Conservation (phyloP, 2,888 invertebrate species). For the Andrena fulva region DNA sequence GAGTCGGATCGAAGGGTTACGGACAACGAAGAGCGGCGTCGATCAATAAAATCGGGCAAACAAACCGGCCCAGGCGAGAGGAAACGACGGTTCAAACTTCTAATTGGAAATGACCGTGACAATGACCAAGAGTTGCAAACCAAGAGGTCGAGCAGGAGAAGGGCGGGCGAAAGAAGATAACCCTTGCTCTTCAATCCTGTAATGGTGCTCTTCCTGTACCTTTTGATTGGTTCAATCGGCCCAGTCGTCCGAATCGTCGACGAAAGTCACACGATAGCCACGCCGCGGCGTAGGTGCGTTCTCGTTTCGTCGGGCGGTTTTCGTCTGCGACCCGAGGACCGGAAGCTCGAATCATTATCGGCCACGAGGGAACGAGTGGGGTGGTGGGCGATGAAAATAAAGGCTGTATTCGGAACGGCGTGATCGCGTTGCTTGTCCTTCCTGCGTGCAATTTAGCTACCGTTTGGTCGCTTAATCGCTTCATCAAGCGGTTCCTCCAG, state of each 20-base stretch:
- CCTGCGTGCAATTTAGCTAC: conserved; percentile 55
- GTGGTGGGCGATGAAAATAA: conserved; percentile 17
- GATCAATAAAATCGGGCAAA: conserved; percentile 71
- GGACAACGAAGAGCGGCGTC: conserved; percentile 17
- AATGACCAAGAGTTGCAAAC: conserved; percentile 66
- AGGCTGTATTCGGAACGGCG: conserved; percentile 21
- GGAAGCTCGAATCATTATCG: conserved; percentile 60
- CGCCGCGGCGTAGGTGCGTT: background rate
- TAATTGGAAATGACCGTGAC: conserved; percentile 73
- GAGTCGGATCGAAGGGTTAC: conserved; percentile 32
- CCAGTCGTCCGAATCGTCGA: conserved; percentile 31
- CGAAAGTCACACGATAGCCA: conserved; percentile 53
- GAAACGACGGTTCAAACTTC: conserved; percentile 69
- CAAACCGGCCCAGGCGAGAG: conserved; percentile 52
- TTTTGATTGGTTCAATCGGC: conserved; percentile 60
- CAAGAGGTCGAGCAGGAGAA: background rate
- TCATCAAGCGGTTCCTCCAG: conserved; percentile 45
- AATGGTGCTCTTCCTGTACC: conserved; percentile 70
- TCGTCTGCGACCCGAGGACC: conserved; percentile 33
- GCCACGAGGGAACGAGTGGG: background rate
- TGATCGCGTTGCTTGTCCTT: conserved; percentile 22
- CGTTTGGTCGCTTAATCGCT: conserved; percentile 57
- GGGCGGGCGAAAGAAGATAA: conserved; percentile 26
- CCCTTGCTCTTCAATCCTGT: conserved; percentile 58
- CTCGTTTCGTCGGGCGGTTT: conserved; percentile 27